Percentiles rank a stretch among this genome's conserved stretches.
phyloP scores from a whole-genome alignment of 2,888 invertebrate species.

The Tetanocera ferruginea region DNA sequence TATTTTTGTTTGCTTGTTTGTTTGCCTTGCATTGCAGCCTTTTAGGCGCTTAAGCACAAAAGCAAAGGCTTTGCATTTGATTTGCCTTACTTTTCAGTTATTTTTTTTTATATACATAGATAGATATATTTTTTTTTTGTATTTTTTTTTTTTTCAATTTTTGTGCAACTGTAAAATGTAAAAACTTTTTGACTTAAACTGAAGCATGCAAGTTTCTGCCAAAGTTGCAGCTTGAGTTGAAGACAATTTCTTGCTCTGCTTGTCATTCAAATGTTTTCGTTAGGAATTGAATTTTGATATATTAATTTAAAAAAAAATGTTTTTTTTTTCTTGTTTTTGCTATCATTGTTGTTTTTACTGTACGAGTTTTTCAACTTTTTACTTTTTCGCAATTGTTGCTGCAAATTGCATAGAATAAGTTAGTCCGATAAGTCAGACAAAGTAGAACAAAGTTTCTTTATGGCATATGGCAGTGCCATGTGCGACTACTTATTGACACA shows the following conservation, averaged over 20 bases:
- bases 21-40: slow-evolving; percentile 27
- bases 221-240: not conserved
- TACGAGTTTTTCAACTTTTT: not conserved
- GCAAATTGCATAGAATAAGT: too few species aligned
- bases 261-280: slow-evolving; percentile 11
- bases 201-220: not conserved
- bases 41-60: slow-evolving; percentile 35
- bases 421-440: not conserved
- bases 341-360: not conserved
- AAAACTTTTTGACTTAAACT: slow-evolving; percentile 37
- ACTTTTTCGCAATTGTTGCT: not conserved
- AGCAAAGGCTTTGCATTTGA: slow-evolving; percentile 28
- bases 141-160: slow-evolving; percentile 8
- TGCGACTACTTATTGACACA: too few species aligned
- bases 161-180: slow-evolving; percentile 22
- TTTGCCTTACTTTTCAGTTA: not conserved
- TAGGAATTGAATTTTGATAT: slow-evolving; percentile 47
- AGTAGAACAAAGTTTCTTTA: not conserved
- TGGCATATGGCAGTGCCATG: too few species aligned
- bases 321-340: not conserved
- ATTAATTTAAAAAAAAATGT: slow-evolving; percentile 44
- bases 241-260: not conserved
- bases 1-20: not conserved
- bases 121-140: not conserved
- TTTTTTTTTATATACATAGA: not conserved